Base-by-base conservation (phyloP, 2,888 invertebrate species). In the Deilephila elpenor region DNA sequence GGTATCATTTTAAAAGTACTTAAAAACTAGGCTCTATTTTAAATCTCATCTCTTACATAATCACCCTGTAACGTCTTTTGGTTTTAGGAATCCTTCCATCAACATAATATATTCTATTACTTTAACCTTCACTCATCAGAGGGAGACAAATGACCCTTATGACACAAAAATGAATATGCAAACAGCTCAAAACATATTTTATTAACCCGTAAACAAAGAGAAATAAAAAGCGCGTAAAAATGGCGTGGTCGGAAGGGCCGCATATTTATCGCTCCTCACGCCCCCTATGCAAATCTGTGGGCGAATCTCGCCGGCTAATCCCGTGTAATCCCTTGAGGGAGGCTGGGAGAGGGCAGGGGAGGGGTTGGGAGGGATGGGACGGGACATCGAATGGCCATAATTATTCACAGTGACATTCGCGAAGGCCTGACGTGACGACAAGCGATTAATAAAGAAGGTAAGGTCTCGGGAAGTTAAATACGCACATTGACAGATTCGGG, bases 181-280 rank as follows among this genome's bases (percentile, higher is more conserved):
- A 75, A 75, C 59, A 72, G 74, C 32, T 71, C 67, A 60, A 53
- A 59, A 64, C 72, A 76, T 74, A 75, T 75, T 78, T 77, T 77
- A 80, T 79, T 78, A 75, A 53, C 61, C 20, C 53, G n/a, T 62
- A 62, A 53, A 59, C 62, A 74, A 74, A 56, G 71, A 44, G 71
- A 71, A 74, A 71, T 64, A 71, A 71, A 74, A 71, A n/a, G 51
- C 1, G 62, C 62, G 53, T 59, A 64, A 74, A 74, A 64, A 34
- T 70, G 53, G 14, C 25, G 53, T 32, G 70, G 70, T 17, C 44
- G 44, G 44, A 44, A 64, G 17, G 64, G 44, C 14, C 44, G 53
- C 32, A 73, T 64, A 60, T 70, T 59, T 71, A 61, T 72, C 25
- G 72, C 61, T 17, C 44, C 32, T 19, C 17, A n/a, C n/a, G 44